phyloP scores from a whole-genome alignment of 1,140 invertebrate genomes.

The Steinernema feltiae region DNA sequence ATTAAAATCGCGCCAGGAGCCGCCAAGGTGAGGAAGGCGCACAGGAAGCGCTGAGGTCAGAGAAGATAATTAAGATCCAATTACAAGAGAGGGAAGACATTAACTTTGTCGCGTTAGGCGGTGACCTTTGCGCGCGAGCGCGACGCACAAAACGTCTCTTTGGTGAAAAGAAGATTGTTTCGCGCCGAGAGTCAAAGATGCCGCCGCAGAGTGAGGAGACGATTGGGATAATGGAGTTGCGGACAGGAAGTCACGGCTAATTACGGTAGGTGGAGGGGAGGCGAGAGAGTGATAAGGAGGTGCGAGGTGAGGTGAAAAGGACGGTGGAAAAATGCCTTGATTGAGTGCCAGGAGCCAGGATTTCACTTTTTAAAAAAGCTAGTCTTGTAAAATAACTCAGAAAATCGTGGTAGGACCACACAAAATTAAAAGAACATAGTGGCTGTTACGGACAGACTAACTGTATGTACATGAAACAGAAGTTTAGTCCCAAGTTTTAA shows the following conservation, averaged over 20 bases:
- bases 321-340: not conserved
- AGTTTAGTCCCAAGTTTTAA: too few relatives aligned
- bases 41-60: constrained; percentile 8
- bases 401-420: too few relatives aligned
- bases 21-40: not conserved
- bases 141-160: not conserved
- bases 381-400: too few relatives aligned
- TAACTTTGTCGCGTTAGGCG: constrained; percentile 2
- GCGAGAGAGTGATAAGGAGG: not conserved
- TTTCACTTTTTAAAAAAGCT: too few relatives aligned
- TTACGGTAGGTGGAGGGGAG: not conserved
- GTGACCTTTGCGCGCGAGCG: not conserved
- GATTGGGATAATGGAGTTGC: not conserved
- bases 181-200: not conserved
- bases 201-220: not conserved
- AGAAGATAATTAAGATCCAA: constrained; percentile 12
- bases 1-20: too few relatives aligned
- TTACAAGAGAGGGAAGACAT: constrained; percentile 12
- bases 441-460: too few relatives aligned
- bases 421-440: too few relatives aligned
- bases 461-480: too few relatives aligned
- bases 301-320: not conserved
- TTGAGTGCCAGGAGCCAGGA: too few relatives aligned
- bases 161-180: not conserved
- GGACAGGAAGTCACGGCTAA: constrained; percentile 4